Evolutionary conservation across 2,888 invertebrate genomes (phyloP), one percentile per base, ranked within the genome.

Genomic region (Anthophora plumipes): DNA sequence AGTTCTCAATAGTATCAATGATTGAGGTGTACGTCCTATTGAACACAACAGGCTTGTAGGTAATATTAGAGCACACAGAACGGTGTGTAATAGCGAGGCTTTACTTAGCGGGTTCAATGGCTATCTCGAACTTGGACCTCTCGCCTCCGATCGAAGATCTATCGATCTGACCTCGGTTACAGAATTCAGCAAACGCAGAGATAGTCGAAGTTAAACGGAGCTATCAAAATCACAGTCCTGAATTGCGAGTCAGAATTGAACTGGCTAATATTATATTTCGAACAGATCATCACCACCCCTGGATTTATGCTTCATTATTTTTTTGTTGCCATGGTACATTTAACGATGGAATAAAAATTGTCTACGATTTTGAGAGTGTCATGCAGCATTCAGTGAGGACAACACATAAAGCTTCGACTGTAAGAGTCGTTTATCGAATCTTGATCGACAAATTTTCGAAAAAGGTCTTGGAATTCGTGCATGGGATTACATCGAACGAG

Each of bases 1-100:
- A 69, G 64, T 59, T 48, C 78, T 77, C 64, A 70, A 70, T 77
- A 46, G 78, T 77, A 77, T 78, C 78, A 55, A 39, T 50, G 52
- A 69, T 31, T 25, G 41, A 46, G 63, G 63, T 60, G 54, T 52
- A 52, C 68, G 50, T 68, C 55, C 57, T 57, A 63, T 39, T 52
- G 22, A 46, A 54, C 63, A 77, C 52, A 59, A 66, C 69, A 25
- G 55, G 46, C 60, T 59, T 37, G 22, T 41, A 50, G 22, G 64
- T 46, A 78, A 46, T 64, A 52, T 66, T 59, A 77, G 69, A 39
- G 41, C 66, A 17, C 57, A 64, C 59, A 41, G 52, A 43, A 48
- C 57, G 39, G 39, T 64, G 78, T 70, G 39, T 60, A 70, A 77
- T 52, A 70, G 20, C 22, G 41, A n/a, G 31, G 78, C 64, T 77